Evolutionary conservation across 2,888 invertebrate genomes (phyloP), one percentile per base, ranked within the genome.

Genomic region (Stenchaetothrips biformis): DNA sequence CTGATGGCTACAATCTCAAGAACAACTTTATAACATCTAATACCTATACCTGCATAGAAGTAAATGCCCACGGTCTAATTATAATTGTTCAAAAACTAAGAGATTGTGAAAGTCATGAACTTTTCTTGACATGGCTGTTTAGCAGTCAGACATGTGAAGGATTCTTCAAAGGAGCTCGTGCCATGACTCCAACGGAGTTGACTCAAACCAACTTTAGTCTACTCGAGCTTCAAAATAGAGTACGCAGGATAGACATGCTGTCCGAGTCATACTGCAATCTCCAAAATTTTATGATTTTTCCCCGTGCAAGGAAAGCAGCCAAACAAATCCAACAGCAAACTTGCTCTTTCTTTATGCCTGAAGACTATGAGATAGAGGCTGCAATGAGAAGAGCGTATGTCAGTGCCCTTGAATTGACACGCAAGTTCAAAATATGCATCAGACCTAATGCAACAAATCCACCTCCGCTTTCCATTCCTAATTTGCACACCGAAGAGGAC

Each of bases 101-200:
- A 62, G 62, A 62, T n/a, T 62, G 18, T 62, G 62, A 62, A n/a
- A 1, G 7, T 7, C 62, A 16, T n/a, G 53, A 82, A 7, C 74
- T 78, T 62, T 62, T 62, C n/a, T n/a, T 62, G 16, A 13, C 62
- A 2, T 62, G 62, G 62, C 1, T 7, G 62, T 62, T 7, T n/a
- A n/a, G n/a, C 16, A 62, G 62, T n/a, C 83, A 82, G 67, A 80
- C 80, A 25, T 82, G 82, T 78, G 82, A 83, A 49, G 80, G 78
- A n/a, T 79, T 81, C 37, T 82, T 82, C 49, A 21, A 80, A 27
- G 21, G 80, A 78, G 80, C 81, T 13, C 78, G 82, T n/a, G 81
- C 82, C 2, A 81, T 82, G 82, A 81, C 83, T 4, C 77, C 79
- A 7, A 82, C 82, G 1, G 7, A 7, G 16, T 62, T n/a, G n/a